These are phyloP conservation scores for Actenoides hombroni DNA, from an alignment of 2,113 vertebrate species.

Conservation along the genomic window DNA sequence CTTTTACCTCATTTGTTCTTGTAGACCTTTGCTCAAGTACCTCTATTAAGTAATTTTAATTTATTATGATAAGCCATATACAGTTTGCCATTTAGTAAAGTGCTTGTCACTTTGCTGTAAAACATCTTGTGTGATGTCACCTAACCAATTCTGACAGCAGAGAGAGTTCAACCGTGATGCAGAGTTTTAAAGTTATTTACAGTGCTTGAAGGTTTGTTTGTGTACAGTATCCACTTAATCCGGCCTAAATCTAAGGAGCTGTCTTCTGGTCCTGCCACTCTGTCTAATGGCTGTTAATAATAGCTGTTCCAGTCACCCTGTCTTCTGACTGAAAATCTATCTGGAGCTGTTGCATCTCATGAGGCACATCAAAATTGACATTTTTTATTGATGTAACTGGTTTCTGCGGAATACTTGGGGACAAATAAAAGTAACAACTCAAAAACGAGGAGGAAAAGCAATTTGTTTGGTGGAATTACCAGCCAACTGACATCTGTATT, in stretches of 20 bases:
- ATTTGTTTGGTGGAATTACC: slow-evolving; percentile 34
- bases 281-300: slow-evolving; percentile 71
- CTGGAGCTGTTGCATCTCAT: slow-evolving; percentile 56
- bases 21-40: neutral
- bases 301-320: slow-evolving; percentile 46
- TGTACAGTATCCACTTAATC: slow-evolving; percentile 60
- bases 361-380: slow-evolving; percentile 68
- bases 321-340: slow-evolving; percentile 63
- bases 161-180: slow-evolving; percentile 30
- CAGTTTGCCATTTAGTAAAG: slow-evolving; percentile 41
- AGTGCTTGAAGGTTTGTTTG: slow-evolving; percentile 45
- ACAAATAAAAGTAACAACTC: slow-evolving; percentile 65
- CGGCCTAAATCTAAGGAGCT: slow-evolving; percentile 34
- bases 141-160: slow-evolving; percentile 63
- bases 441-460: neutral
- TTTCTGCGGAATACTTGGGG: slow-evolving; percentile 64
- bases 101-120: slow-evolving; percentile 61
- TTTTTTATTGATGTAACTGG: slow-evolving; percentile 70
- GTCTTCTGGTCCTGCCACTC: slow-evolving; percentile 34
- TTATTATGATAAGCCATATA: slow-evolving; percentile 21
- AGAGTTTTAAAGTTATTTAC: slow-evolving; percentile 66
- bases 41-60: slow-evolving; percentile 35
- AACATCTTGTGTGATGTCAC: slow-evolving; percentile 17
- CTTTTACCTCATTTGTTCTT: neutral
- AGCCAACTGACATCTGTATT: slow-evolving; percentile 7